phyloP scores from a whole-genome alignment of 2,888 invertebrate genomes.

The Periphyllus acericola region DNA sequence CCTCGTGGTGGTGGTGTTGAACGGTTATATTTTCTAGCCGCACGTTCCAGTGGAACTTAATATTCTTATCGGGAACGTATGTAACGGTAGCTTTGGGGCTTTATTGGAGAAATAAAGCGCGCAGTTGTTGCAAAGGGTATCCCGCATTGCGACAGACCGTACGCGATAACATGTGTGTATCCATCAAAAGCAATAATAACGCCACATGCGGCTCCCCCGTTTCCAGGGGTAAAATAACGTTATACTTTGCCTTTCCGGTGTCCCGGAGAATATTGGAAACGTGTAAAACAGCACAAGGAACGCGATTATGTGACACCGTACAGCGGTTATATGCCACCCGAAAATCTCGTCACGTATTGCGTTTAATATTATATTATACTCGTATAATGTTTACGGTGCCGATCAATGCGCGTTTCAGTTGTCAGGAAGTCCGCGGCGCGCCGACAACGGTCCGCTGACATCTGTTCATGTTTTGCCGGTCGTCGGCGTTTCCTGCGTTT shows the following conservation, averaged over 20 bases:
- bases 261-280: conserved; percentile 42
- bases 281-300: conserved; percentile 52
- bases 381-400: not conserved
- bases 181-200: conserved; percentile 60
- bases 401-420: conserved; percentile 47
- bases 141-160: conserved; percentile 61
- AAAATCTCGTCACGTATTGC: conserved; percentile 55
- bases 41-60: conserved; percentile 53
- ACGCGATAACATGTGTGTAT: conserved; percentile 48
- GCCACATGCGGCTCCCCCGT: conserved; percentile 40
- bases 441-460: not conserved
- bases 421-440: conserved; percentile 18
- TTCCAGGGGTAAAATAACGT: conserved; percentile 22
- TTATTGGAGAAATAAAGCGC: conserved; percentile 59
- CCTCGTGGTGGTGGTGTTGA: not conserved
- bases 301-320: conserved; percentile 39
- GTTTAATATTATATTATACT: conserved; percentile 35
- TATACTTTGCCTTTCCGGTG: conserved; percentile 15
- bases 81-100: conserved; percentile 30
- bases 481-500: not conserved
- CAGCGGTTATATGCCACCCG: not conserved
- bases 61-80: conserved; percentile 61
- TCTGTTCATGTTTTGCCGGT: conserved; percentile 8
- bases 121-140: conserved; percentile 61
- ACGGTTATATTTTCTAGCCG: not conserved